Evolutionary conservation across 2,113 vertebrate species (phyloP), one percentile per base, ranked within the genome.

Genomic region (Climacteris rufus): DNA sequence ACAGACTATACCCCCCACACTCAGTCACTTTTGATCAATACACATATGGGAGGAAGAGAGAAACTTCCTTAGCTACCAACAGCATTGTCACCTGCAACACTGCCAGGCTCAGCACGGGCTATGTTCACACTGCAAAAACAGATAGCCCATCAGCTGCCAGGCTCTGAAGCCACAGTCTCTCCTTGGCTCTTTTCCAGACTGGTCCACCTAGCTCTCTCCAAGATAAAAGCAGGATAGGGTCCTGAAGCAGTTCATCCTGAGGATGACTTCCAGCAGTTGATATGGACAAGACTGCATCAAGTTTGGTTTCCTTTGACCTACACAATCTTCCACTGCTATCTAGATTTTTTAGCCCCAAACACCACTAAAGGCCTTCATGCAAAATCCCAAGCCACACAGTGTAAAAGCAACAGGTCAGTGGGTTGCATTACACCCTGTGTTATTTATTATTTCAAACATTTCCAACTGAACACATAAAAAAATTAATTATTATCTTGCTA

Each of bases 11-110:
- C 8, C 1, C 35, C 11, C 6, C 18, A 35, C 11, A 40, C 11
- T 45, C 54, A 37, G 37, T 27, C 7, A 1, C 19, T 78, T 75
- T 37, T 45, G 11, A 53, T 54, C 35, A 61, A 61, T 52, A 57
- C 5, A 45, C 11, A 7, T 1, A 10, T 0, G 56, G 42, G 16
- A 71, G 13, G 7, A 75, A 42, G 44, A 37, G 30, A 53, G 42
- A 75, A 75, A 64, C 9, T 45, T 79, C 33, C 28, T 59, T 16
- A 42, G 15, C 25, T 23, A 22, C 20, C 1, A 2, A 7, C 5
- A 30, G 19, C 0, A 0, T 3, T 53, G 11, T 17, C 30, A 13
- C 28, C n/a, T 37, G 37, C 0, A 0, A 16, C 9, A 5, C 22
- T 28, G 24, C 7, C 40, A 56, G 33, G 4, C 45, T 56, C 60